These are phyloP conservation scores for Alosa alosa DNA, from an alignment of 2,113 vertebrate species.

Conservation along the genomic window DNA sequence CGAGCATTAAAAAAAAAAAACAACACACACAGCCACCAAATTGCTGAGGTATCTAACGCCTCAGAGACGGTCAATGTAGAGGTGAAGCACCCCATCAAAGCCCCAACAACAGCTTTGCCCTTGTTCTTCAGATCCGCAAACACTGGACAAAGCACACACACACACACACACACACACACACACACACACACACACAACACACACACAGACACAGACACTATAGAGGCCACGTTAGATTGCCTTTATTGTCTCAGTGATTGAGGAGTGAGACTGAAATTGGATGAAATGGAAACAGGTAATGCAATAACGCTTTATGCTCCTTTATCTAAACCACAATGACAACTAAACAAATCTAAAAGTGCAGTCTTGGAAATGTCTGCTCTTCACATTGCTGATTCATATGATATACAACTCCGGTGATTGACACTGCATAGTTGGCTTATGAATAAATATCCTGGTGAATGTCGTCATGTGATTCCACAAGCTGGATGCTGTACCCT, in stretches of 20 bases:
- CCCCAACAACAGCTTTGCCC: background rate
- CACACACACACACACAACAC: background rate
- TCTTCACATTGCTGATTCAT: background rate
- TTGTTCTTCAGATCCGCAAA: background rate
- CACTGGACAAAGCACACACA: background rate
- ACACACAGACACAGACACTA: too few relatives aligned
- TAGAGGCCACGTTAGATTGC: background rate
- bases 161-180: too few relatives aligned
- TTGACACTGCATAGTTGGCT: background rate
- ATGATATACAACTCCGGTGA: background rate
- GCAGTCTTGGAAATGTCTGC: background rate
- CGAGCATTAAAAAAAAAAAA: background rate
- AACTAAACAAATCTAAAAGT: background rate
- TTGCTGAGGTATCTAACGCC: background rate
- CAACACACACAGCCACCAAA: background rate
- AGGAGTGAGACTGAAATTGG: background rate
- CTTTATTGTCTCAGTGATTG: background rate
- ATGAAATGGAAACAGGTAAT: background rate
- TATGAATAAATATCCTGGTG: background rate
- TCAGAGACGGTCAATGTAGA: background rate
- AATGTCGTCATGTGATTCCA: background rate
- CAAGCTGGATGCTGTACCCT: background rate
- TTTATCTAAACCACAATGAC: background rate
- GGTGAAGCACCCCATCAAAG: slow-evolving; percentile 14
- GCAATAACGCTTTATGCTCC: background rate